phyloP scores from a whole-genome alignment of 2,888 invertebrate species.

The Allygus modestus region DNA sequence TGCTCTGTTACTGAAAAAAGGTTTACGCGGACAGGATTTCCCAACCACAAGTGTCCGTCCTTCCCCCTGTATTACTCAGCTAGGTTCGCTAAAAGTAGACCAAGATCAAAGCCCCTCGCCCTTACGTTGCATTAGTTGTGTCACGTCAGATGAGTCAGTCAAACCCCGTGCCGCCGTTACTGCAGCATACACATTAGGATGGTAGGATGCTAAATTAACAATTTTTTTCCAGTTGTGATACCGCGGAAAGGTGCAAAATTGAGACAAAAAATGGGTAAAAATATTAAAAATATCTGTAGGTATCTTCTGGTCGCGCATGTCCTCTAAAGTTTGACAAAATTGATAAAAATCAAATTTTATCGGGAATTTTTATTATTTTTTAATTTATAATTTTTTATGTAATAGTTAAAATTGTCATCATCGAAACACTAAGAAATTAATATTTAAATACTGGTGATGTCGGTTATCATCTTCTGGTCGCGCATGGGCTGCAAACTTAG shows the following conservation, averaged over 20 bases:
- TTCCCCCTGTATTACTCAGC: no score
- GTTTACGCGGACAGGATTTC: no score
- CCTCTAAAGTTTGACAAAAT: conserved; percentile 50
- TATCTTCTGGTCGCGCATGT: conserved; percentile 36
- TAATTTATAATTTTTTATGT: conserved; percentile 77
- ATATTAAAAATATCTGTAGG: conserved; percentile 41
- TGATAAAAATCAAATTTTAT: conserved; percentile 45
- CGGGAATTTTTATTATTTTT: conserved; percentile 10
- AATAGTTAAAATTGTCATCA: conserved; percentile 38
- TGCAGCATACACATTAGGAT: conserved; percentile 9
- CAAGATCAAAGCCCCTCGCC: no score
- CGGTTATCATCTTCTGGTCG: conserved; percentile 36
- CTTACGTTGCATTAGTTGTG: no score
- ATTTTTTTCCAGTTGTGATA: conserved; percentile 49
- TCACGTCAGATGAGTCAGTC: no score
- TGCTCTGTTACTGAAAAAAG: no score
- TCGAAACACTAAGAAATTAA: conserved; percentile 38
- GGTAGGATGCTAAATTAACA: conserved; percentile 39
- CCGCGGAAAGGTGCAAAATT: conserved; percentile 74
- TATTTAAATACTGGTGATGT: conserved; percentile 31
- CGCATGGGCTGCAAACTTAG: conserved; percentile 48
- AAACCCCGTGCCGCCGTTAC: no score
- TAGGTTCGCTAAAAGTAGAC: no score
- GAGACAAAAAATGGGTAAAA: conserved; percentile 35
- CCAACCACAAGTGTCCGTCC: no score